Conservation (phyloP, 2,113 vertebrate species). For the Callithrix jacchus region DNA sequence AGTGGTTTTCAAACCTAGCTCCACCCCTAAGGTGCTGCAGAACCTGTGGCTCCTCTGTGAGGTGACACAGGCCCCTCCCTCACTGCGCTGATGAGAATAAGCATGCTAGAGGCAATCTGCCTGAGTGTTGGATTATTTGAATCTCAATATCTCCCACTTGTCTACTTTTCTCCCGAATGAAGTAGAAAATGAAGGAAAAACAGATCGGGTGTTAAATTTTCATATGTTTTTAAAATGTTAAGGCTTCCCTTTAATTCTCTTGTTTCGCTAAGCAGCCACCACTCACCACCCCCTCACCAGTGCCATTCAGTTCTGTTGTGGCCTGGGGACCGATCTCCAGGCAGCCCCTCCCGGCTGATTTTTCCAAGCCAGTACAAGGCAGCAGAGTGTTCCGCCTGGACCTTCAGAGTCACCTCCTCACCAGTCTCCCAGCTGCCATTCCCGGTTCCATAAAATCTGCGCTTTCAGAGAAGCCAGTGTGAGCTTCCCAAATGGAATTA, state of each 20-base stretch:
- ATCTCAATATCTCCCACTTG: no score
- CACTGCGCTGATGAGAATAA: rapidly evolving
- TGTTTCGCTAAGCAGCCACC: not conserved
- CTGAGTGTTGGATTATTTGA: rapidly evolving
- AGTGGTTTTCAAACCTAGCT: not conserved
- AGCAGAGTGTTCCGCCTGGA: rapidly evolving
- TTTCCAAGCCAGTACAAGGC: rapidly evolving
- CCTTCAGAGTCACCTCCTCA: rapidly evolving
- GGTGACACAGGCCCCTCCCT: rapidly evolving
- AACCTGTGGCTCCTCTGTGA: rapidly evolving
- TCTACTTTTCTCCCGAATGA: not conserved
- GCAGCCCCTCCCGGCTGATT: rapidly evolving
- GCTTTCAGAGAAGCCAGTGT: not conserved
- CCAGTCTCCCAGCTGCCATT: not conserved
- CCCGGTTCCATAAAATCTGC: rapidly evolving
- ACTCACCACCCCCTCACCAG: rapidly evolving
- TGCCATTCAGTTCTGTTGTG: rapidly evolving
- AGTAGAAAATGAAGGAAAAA: not conserved
- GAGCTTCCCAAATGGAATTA: no score
- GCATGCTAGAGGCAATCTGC: rapidly evolving
- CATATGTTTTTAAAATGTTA: rapidly evolving
- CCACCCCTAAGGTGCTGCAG: rapidly evolving
- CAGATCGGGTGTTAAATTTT: not conserved
- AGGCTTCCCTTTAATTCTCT: no score
- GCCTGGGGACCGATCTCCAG: not conserved